Percentiles rank a stretch among this genome's conserved stretches.
Conservation (phyloP, 2,888 invertebrate genomes). For the Allygus modestus region DNA sequence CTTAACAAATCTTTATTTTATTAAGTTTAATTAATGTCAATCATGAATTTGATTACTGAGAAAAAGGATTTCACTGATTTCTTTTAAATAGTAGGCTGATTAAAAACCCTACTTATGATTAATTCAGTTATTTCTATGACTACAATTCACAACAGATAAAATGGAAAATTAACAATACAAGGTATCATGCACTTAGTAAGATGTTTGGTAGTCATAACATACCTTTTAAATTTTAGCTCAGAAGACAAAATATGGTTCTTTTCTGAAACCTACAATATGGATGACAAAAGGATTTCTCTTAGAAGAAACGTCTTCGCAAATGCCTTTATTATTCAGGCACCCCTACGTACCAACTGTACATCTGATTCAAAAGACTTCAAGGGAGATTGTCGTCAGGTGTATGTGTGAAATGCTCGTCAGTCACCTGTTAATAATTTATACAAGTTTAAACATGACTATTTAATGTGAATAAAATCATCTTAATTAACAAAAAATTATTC, state of each 20-base stretch:
- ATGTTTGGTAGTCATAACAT: constrained; percentile 6
- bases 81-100: no score
- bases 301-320: background rate
- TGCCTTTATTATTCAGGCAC: constrained; percentile 5
- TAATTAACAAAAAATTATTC: no score
- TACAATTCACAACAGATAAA: constrained; percentile 17
- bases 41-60: no score
- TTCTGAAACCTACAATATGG: background rate
- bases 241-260: background rate
- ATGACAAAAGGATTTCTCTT: background rate
- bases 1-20: no score
- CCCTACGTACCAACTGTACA: background rate
- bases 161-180: constrained; percentile 4
- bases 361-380: background rate
- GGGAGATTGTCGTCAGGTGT: background rate
- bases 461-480: no score
- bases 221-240: constrained; percentile 7
- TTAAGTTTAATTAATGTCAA: no score
- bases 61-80: no score
- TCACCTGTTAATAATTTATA: background rate
- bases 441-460: background rate
- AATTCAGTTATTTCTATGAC: constrained; percentile 14
- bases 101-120: background rate
- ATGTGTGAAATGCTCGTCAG: background rate
- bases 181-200: constrained; percentile 2